Base-by-base conservation (phyloP, 2,113 vertebrate species). In the Burhinus bistriatus region DNA sequence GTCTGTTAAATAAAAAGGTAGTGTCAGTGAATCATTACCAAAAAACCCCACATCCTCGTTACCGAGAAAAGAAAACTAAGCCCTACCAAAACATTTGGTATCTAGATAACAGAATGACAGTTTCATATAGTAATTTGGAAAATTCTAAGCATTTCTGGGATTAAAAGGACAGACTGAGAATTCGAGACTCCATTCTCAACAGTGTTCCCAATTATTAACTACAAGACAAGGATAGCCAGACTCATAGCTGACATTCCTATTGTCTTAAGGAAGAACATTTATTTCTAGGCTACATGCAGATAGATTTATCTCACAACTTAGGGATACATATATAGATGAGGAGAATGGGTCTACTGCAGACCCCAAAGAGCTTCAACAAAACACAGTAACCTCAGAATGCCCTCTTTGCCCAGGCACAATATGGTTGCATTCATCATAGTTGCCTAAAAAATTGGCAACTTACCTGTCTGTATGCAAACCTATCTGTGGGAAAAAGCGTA, bases 121-220 rank as follows among this genome's bases (percentile, higher is more conserved):
- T 55, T 68, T 47, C 47, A 55, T 9, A 44, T 3, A 58, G 58
- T 44, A 44, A 36, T 10, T 25, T 47, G 10, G 23, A 89, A 22
- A 62, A 59, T 68, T 73, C 36, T 17, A 90, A 80, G 49, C 34
- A 62, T 36, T 77, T 69, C 34, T 80, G 58, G 30, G 88, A 76
- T 61, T 49, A 61, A 9, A 88, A 82, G 27, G 26, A 55, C 32
- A 72, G 57, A 23, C n/a, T 16, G 15, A 90, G 32, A 26, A 69
- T 73, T 52, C 87, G 55, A 77, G 51, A 38, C 34, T 54, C 44
- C 36, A 30, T 44, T 54, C 69, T 30, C 57, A 81, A 51, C 66
- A 70, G 13, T 32, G 14, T 34, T 26, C 36, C 54, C 0, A 0
- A 54, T 23, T 45, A 47, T n/a, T 51, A 44, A 13, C 20, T 47